These are phyloP conservation scores for Miichthys miiuy DNA, from an alignment of 2,797 vertebrate species.

Conservation along the genomic window DNA sequence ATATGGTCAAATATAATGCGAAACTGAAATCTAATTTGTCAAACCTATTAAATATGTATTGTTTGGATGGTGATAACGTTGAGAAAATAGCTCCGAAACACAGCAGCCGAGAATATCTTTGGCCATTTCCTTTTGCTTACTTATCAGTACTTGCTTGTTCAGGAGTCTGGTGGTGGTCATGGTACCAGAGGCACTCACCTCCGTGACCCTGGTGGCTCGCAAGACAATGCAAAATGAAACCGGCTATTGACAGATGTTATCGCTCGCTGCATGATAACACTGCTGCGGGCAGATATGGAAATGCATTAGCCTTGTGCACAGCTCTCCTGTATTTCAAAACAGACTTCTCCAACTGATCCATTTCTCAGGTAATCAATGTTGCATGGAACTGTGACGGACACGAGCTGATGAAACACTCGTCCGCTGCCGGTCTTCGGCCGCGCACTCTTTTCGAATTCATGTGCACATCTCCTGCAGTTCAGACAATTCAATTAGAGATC, in stretches of 20 bases:
- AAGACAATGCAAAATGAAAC: conserved; percentile 62
- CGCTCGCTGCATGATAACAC: conserved; percentile 31
- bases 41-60: conserved; percentile 48
- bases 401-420: conserved; percentile 58
- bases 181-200: conserved; percentile 34
- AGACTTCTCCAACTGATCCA: conserved; percentile 64
- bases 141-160: conserved; percentile 31
- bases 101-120: conserved; percentile 10
- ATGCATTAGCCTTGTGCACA: conserved; percentile 27
- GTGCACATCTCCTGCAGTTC: conserved; percentile 54
- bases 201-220: conserved; percentile 50
- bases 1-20: conserved; percentile 28
- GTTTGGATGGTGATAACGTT: conserved; percentile 37
- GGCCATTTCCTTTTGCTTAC: conserved; percentile 44
- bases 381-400: conserved; percentile 57
- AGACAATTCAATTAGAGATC: conserved; percentile 79
- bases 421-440: conserved; percentile 28
- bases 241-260: conserved; percentile 69
- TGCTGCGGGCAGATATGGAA: conserved; percentile 52
- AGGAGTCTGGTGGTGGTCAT: conserved; percentile 41
- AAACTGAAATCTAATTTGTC: conserved; percentile 46
- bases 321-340: conserved; percentile 65
- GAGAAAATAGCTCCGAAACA: conserved; percentile 6
- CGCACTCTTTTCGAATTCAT: conserved; percentile 33
- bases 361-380: conserved; percentile 73